These are phyloP conservation scores for Struthio camelus DNA, from an alignment of 2,113 vertebrate species.

Conservation along the genomic window DNA sequence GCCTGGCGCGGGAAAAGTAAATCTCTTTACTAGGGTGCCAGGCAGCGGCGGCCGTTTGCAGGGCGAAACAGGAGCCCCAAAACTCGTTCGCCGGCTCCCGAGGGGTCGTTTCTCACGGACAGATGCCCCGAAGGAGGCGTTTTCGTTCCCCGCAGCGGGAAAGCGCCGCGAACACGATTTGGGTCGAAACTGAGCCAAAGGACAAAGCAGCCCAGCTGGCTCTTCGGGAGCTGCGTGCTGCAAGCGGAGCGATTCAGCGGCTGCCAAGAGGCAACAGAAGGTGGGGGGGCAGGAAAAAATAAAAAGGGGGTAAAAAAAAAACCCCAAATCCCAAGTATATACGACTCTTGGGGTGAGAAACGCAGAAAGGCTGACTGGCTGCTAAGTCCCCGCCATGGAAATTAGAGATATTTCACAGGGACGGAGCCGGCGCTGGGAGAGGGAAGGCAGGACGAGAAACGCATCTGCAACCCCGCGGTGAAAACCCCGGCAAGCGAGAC, in stretches of 20 bases:
- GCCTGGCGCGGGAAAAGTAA: background rate
- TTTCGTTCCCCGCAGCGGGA: too few relatives aligned
- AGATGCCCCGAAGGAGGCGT: too few relatives aligned
- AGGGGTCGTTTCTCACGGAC: background rate
- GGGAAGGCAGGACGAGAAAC: background rate
- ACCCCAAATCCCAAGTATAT: background rate
- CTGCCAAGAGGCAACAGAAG: too few relatives aligned
- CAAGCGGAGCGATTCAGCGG: too few relatives aligned
- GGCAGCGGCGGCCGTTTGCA: background rate
- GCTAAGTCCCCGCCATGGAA: too few relatives aligned
- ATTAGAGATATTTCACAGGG: background rate
- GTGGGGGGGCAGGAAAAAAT: too few relatives aligned
- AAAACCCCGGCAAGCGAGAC: background rate
- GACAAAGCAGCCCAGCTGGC: too few relatives aligned
- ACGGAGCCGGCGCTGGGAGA: accelerated
- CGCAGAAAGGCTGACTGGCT: accelerated
- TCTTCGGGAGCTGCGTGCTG: too few relatives aligned
- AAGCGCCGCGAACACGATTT: too few relatives aligned
- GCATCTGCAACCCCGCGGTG: too few relatives aligned
- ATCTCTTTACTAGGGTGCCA: background rate
- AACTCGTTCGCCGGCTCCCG: background rate
- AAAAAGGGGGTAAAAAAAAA: background rate
- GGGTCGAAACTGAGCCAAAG: too few relatives aligned
- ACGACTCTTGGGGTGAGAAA: background rate
- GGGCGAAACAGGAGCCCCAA: background rate